phyloP scores from a whole-genome alignment of 2,113 vertebrate species.

The Trematocara variabile region DNA sequence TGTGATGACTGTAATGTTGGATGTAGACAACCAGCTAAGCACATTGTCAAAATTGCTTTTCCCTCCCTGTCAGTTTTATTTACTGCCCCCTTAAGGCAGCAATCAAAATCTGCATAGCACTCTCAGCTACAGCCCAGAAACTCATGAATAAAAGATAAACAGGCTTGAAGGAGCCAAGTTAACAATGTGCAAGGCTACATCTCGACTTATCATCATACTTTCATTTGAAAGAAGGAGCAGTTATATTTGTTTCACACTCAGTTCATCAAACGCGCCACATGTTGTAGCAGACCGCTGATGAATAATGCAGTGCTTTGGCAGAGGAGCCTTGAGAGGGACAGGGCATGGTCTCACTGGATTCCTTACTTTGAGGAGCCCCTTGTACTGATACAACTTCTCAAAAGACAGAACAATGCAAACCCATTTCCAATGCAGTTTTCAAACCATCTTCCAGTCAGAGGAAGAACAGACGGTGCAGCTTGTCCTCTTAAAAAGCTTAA shows the following conservation, averaged over 20 bases:
- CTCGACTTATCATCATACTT: conserved; percentile 16
- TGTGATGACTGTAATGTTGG: neutral
- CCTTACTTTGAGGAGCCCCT: conserved; percentile 26
- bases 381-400: neutral
- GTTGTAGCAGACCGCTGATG: neutral
- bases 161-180: neutral
- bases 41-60: neutral
- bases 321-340: neutral
- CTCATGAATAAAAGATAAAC: conserved; percentile 48
- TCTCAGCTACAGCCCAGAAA: neutral
- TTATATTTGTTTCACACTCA: conserved; percentile 29
- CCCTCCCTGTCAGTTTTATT: conserved; percentile 1
- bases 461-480: neutral
- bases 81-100: conserved; percentile 15
- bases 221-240: conserved; percentile 3
- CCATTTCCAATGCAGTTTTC: neutral
- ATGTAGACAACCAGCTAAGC: neutral
- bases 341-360: conserved; percentile 24
- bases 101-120: conserved; percentile 45
- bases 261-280: conserved; percentile 15
- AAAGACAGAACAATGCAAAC: conserved; percentile 18
- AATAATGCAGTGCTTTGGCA: conserved; percentile 24
- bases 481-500: conserved; percentile 15
- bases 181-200: neutral
- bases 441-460: neutral